A percentile compares a stretch with the other conserved stretches of the same genome.
Conservation (phyloP, 2,113 vertebrate species). For the Elephas maximus region DNA sequence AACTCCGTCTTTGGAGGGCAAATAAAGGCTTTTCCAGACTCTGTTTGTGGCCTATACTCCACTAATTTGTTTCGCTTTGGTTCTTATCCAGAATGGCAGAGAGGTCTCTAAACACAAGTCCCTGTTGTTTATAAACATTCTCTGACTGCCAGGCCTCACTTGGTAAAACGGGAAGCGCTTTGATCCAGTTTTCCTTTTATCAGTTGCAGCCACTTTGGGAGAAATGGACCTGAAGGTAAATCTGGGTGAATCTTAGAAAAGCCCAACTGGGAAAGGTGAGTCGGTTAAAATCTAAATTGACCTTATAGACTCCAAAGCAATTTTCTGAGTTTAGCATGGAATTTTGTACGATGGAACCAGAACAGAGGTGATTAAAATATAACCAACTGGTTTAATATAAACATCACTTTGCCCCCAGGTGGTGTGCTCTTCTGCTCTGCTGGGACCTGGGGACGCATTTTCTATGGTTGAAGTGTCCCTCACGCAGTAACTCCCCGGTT, state of each 20-base stretch:
- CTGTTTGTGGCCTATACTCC: background rate
- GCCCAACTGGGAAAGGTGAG: constrained; percentile 50
- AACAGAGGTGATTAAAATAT: background rate
- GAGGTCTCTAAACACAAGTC: background rate
- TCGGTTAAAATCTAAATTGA: constrained; percentile 24
- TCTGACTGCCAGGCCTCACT: background rate
- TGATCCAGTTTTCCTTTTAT: background rate
- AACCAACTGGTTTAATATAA: background rate
- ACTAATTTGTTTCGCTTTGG: background rate
- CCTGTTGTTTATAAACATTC: background rate
- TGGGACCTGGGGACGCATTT: background rate
- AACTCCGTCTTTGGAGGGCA: too few species aligned
- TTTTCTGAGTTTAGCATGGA: background rate
- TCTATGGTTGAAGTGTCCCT: too few species aligned
- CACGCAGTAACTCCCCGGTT: too few species aligned
- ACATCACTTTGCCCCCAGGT: fast-evolving
- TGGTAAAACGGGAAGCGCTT: too few species aligned
- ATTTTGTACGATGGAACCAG: background rate
- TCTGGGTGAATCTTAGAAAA: background rate
- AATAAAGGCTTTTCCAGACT: background rate
- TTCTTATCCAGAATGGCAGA: background rate
- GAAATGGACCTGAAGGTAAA: constrained; percentile 3
- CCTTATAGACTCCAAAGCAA: background rate
- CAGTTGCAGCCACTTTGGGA: background rate
- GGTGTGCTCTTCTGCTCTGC: fast-evolving